Evolutionary conservation across 2,888 invertebrate genomes (phyloP).

Genomic region (Sericinus montela): DNA sequence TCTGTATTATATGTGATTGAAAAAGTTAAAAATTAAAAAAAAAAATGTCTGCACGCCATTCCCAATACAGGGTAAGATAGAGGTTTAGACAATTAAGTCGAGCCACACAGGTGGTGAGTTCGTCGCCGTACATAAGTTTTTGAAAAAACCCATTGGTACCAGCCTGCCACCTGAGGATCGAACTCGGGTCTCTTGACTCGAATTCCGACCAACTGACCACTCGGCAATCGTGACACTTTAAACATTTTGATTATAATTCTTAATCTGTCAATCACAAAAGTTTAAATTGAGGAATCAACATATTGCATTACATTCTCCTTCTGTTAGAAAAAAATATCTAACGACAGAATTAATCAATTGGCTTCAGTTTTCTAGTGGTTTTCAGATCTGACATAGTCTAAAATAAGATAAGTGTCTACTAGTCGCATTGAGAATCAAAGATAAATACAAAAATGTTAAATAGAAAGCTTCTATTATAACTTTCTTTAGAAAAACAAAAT

Average conservation of each 20-base stretch:
- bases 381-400: conserved; percentile 25
- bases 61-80: no score
- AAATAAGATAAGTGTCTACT: conserved; percentile 22
- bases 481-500: conserved; percentile 50
- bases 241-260: no score
- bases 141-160: no score
- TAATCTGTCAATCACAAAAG: not conserved
- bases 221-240: no score
- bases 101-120: no score
- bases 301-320: not conserved
- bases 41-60: no score
- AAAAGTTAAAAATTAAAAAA: no score
- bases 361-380: conserved; percentile 24
- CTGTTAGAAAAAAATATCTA: conserved; percentile 4
- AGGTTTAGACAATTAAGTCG: no score
- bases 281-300: not conserved
- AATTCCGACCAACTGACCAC: no score
- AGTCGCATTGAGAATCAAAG: not conserved
- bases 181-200: no score
- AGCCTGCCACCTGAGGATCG: no score
- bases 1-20: not conserved
- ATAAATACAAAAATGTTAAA: conserved; percentile 36
- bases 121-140: no score
- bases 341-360: conserved; percentile 19
- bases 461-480: conserved; percentile 63